Conservation (phyloP, 2,797 vertebrate species). For the Delichon dasypus region DNA sequence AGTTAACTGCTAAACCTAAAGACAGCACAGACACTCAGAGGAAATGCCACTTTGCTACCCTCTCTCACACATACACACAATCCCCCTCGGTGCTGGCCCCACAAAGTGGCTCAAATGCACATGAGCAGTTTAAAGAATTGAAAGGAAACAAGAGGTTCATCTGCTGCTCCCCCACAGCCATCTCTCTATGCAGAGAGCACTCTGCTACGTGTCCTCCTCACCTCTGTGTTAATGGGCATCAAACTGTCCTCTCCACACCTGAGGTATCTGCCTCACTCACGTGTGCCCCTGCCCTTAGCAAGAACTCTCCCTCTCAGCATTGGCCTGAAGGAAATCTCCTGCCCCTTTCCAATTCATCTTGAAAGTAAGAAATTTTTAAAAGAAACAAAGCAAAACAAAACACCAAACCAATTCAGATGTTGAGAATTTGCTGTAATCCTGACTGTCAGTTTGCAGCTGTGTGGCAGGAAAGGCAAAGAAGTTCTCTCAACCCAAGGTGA, state of each 20-base stretch:
- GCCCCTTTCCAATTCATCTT: neutral
- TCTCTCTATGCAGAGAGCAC: neutral
- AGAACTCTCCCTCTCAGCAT: neutral
- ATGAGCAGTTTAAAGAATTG: neutral
- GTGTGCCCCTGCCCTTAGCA: neutral
- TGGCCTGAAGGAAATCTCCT: neutral
- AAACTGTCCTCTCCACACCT: neutral
- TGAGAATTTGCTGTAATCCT: neutral
- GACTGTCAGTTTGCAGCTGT: neutral
- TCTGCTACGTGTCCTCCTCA: neutral
- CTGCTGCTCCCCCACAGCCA: neutral
- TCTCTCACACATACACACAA: neutral
- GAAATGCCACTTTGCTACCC: neutral
- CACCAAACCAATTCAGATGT: neutral
- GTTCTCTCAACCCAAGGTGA: neutral
- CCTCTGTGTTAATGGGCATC: neutral
- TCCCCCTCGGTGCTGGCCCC: neutral
- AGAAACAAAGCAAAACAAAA: neutral
- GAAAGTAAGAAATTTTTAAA: neutral
- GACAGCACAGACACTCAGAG: neutral
- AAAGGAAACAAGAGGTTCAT: neutral
- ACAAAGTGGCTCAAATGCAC: neutral
- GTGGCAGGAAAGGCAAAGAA: neutral
- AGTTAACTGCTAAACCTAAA: neutral
- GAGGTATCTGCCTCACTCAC: neutral